Percentiles rank a stretch among this genome's conserved stretches.
phyloP scores from a whole-genome alignment of 1,140 invertebrate species.

The Drosophila elegans region DNA sequence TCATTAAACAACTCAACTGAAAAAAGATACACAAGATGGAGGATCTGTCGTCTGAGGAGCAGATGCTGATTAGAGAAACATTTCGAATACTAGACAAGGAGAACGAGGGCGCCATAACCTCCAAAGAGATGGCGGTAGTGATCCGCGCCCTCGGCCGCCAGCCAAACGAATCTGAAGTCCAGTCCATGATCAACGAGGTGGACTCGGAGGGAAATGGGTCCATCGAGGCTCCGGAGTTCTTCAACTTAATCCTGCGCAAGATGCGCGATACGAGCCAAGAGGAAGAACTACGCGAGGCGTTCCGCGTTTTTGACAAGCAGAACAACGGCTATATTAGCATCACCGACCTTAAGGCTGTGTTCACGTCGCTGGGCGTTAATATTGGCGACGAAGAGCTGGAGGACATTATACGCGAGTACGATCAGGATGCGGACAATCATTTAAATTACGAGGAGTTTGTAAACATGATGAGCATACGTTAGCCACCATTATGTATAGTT shows the following conservation, averaged over 20 bases:
- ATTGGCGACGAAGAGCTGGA: conserved; percentile 44
- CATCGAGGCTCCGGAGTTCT: conserved; percentile 34
- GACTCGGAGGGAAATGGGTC: conserved; percentile 55
- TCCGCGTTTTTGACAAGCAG: conserved; percentile 45
- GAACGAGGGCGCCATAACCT: conserved; percentile 23
- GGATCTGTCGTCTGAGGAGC: not conserved
- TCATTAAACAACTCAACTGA: not conserved
- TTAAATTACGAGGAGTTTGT: conserved; percentile 90
- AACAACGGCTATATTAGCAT: conserved; percentile 35
- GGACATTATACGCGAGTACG: conserved; percentile 88
- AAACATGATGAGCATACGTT: conserved; percentile 51
- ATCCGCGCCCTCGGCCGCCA: conserved; percentile 26
- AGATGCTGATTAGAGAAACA: conserved; percentile 1
- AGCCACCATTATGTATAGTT: not conserved
- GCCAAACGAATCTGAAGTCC: conserved; percentile 34
- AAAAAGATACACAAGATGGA: conserved; percentile 30
- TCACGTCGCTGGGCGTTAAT: conserved; percentile 87
- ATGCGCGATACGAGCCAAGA: conserved; percentile 5
- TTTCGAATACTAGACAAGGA: conserved; percentile 32
- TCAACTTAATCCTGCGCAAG: conserved; percentile 15
- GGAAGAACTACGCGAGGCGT: conserved; percentile 53
- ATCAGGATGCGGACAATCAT: conserved; percentile 95
- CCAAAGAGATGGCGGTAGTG: conserved; percentile 30
- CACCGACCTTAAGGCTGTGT: conserved; percentile 87
- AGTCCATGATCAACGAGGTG: conserved; percentile 52